Evolutionary conservation across 1,140 invertebrate species (phyloP).

Genomic region (Drosophila watanabei): DNA sequence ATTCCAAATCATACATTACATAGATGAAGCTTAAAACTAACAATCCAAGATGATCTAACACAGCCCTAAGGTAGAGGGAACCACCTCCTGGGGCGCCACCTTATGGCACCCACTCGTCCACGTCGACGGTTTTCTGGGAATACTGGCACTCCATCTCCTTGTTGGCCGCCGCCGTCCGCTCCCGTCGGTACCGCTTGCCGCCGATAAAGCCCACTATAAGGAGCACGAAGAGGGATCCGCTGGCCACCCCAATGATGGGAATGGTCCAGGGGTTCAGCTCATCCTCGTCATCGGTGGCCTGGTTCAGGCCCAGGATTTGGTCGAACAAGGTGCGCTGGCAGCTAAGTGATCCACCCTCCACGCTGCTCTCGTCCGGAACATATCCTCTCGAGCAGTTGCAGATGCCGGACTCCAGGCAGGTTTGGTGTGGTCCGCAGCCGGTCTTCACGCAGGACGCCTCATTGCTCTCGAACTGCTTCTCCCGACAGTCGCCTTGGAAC

Average conservation of each 20-base stretch:
- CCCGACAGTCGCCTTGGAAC: slow-evolving; percentile 64
- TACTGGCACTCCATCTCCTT: slow-evolving; percentile 63
- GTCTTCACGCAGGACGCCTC: slow-evolving; percentile 45
- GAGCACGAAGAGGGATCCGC: slow-evolving; percentile 48
- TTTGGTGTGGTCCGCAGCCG: slow-evolving; percentile 60
- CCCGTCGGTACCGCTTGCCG: slow-evolving; percentile 20
- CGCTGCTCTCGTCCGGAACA: slow-evolving; percentile 23
- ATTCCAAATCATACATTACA: slow-evolving; percentile 18
- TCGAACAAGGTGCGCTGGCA: slow-evolving; percentile 56
- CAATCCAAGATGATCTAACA: slow-evolving; percentile 60
- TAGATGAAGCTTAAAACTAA: slow-evolving; percentile 30
- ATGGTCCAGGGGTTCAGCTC: slow-evolving; percentile 64
- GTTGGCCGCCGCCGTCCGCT: slow-evolving; percentile 7
- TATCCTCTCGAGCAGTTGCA: slow-evolving; percentile 58
- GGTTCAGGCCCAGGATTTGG: slow-evolving; percentile 52
- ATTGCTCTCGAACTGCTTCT: slow-evolving; percentile 66
- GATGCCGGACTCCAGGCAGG: slow-evolving; percentile 36
- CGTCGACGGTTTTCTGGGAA: slow-evolving; percentile 64
- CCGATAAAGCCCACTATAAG: slow-evolving; percentile 52
- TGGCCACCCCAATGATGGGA: slow-evolving; percentile 63
- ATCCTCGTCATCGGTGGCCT: slow-evolving; percentile 61
- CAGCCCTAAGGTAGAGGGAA: slow-evolving; percentile 32
- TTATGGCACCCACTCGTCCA: slow-evolving; percentile 68
- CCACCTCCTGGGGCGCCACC: background rate
- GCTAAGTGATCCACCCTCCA: slow-evolving; percentile 5